Conservation (phyloP, 2,888 invertebrate species). For the Acrobasis suavella region DNA sequence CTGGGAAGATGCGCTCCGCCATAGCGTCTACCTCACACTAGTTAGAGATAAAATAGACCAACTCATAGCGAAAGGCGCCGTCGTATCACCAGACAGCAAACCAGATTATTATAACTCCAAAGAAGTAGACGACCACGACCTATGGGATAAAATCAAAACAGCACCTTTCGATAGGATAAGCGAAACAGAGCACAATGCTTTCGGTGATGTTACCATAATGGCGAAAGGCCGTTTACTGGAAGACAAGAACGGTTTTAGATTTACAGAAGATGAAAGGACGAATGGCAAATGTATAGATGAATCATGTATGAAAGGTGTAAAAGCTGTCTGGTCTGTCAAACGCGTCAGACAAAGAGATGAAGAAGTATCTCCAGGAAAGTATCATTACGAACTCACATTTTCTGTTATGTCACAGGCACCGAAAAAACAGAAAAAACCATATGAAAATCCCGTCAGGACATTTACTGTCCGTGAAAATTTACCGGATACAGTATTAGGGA, state of each 20-base stretch:
- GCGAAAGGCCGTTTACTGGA: constrained; percentile 85
- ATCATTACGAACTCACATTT: constrained; percentile 86
- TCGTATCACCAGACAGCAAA: constrained; percentile 50
- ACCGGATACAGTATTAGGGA: constrained; percentile 54
- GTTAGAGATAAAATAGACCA: constrained; percentile 80
- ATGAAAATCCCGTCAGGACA: constrained; percentile 82
- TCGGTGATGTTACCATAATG: constrained; percentile 85
- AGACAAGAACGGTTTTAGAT: constrained; percentile 75
- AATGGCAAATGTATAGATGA: constrained; percentile 63
- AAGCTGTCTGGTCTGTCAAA: constrained; percentile 87
- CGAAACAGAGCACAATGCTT: constrained; percentile 72
- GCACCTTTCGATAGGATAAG: constrained; percentile 69
- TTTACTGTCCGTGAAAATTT: constrained; percentile 83
- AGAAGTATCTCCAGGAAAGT: constrained; percentile 67
- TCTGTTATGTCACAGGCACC: constrained; percentile 82
- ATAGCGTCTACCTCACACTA: constrained; percentile 85
- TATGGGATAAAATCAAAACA: constrained; percentile 75
- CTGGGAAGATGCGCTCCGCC: constrained; percentile 87
- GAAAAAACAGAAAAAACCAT: constrained; percentile 68
- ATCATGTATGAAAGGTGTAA: constrained; percentile 76
- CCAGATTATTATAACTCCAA: constrained; percentile 49
- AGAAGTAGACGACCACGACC: constrained; percentile 68
- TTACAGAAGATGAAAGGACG: constrained; percentile 74
- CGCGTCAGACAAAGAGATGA: constrained; percentile 84
- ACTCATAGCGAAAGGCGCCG: constrained; percentile 65